These are phyloP conservation scores for Hyperoplus lanceolatus DNA, from an alignment of 2,797 vertebrate species.

Conservation along the genomic window DNA sequence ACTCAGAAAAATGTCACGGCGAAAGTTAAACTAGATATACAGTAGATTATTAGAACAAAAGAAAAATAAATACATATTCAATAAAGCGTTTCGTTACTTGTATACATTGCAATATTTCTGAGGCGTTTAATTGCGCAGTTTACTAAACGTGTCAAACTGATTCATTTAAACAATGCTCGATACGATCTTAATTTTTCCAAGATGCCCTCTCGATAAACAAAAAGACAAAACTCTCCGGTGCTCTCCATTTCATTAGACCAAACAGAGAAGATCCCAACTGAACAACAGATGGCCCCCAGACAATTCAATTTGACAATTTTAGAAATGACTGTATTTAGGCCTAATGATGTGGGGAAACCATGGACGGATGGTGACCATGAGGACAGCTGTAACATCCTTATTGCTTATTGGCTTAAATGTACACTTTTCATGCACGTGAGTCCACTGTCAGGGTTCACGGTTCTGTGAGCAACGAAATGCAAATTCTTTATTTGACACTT, in stretches of 20 bases:
- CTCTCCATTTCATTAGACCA: slow-evolving; percentile 62
- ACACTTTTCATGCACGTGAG: slow-evolving; percentile 34
- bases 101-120: background rate
- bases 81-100: background rate
- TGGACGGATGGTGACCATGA: slow-evolving; percentile 41
- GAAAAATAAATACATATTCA: background rate
- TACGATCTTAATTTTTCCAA: slow-evolving; percentile 62
- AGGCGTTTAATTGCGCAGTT: background rate
- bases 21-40: slow-evolving; percentile 19
- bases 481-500: slow-evolving; percentile 40
- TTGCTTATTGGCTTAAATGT: slow-evolving; percentile 29
- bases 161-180: slow-evolving; percentile 47
- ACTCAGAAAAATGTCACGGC: no score
- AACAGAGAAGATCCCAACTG: slow-evolving; percentile 49
- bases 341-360: slow-evolving; percentile 36
- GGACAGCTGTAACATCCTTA: slow-evolving; percentile 23
- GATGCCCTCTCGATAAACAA: slow-evolving; percentile 37
- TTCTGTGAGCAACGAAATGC: slow-evolving; percentile 42
- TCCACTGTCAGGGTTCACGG: slow-evolving; percentile 30
- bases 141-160: slow-evolving; percentile 18
- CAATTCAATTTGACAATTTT: slow-evolving; percentile 71
- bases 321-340: slow-evolving; percentile 57
- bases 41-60: background rate
- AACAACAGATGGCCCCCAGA: slow-evolving; percentile 68
- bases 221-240: slow-evolving; percentile 31